Conservation (phyloP, 2,797 vertebrate species). For the Erithacus rubecula region DNA sequence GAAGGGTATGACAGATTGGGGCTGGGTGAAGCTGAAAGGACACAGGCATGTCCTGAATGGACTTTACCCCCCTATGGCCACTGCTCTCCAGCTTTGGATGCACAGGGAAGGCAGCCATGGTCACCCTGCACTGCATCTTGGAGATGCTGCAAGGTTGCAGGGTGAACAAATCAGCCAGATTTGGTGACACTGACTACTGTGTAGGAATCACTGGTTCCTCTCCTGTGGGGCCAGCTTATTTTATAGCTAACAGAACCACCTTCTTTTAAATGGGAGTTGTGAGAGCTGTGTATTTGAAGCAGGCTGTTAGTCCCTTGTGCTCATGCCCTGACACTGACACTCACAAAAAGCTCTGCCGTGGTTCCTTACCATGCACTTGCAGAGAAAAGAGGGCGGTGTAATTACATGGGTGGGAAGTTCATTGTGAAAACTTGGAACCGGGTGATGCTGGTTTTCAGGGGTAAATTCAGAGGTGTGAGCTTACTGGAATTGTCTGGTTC, state of each 20-base stretch:
- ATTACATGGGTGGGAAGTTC: background rate
- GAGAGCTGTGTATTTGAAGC: background rate
- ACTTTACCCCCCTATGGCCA: background rate
- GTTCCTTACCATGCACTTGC: background rate
- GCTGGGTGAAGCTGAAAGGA: background rate
- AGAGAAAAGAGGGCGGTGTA: background rate
- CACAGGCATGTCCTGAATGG: background rate
- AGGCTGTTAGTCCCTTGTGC: background rate
- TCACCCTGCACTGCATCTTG: background rate
- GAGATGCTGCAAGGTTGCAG: background rate
- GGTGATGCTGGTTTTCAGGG: background rate
- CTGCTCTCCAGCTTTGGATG: accelerated
- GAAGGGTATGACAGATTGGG: accelerated
- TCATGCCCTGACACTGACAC: background rate
- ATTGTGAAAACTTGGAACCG: background rate
- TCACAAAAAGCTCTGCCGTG: background rate
- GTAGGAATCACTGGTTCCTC: background rate
- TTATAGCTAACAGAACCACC: background rate
- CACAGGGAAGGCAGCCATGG: accelerated
- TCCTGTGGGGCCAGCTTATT: background rate
- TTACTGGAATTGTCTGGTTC: background rate
- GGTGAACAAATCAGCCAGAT: background rate
- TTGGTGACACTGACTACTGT: background rate
- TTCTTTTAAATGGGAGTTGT: background rate
- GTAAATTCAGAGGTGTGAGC: background rate